These are phyloP conservation scores for Vandiemenella viatica DNA, from an alignment of 2,888 invertebrate genomes.

Conservation along the genomic window DNA sequence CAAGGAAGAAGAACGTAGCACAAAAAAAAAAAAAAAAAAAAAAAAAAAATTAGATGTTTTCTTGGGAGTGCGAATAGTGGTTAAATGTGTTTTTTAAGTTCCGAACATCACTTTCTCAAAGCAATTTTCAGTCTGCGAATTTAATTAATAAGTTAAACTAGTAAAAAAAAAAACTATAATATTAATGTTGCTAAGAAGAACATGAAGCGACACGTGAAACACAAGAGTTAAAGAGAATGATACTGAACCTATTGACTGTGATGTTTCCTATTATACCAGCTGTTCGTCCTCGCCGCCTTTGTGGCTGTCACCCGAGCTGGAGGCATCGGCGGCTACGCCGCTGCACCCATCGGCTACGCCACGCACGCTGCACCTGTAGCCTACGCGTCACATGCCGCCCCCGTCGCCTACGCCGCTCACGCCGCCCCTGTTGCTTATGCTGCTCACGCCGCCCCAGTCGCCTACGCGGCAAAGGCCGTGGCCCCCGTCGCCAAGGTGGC, in stretches of 20 bases:
- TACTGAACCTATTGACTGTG: neutral
- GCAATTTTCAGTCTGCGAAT: no score
- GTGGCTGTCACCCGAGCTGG: slow-evolving; percentile 35
- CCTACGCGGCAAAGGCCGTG: slow-evolving; percentile 26
- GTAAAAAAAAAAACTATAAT: no score
- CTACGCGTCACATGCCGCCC: neutral
- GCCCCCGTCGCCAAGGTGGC: slow-evolving; percentile 24
- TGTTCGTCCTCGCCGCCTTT: neutral
- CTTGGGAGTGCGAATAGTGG: no score
- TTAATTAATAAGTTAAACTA: no score
- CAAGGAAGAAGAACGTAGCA: no score
- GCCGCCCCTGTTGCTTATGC: neutral
- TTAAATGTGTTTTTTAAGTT: no score
- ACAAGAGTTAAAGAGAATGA: no score
- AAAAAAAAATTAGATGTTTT: no score
- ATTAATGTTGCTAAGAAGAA: no score
- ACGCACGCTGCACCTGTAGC: neutral
- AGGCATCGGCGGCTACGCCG: slow-evolving; percentile 22
- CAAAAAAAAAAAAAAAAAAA: no score
- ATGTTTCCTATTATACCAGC: neutral
- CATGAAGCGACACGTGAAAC: no score
- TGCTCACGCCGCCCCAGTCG: neutral
- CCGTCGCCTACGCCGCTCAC: neutral
- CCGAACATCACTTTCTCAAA: no score
- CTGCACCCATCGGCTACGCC: slow-evolving; percentile 1